phyloP scores from a whole-genome alignment of 2,888 invertebrate species.

The Drepanosiphum platanoidis region DNA sequence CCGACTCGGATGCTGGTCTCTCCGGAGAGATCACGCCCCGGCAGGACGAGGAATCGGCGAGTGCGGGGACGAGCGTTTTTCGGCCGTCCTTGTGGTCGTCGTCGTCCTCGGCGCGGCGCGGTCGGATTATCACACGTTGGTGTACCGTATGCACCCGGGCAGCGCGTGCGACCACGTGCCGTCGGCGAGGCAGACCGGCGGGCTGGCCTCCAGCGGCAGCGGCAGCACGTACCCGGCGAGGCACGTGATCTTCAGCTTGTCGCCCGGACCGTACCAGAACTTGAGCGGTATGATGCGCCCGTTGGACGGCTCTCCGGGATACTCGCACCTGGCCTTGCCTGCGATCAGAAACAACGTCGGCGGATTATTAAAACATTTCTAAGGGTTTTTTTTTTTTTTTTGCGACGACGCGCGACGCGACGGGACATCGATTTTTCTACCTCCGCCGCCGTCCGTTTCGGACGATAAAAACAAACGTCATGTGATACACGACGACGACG shows the following conservation, averaged over 20 bases:
- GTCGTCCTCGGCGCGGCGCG: not conserved
- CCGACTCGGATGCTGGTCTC: too few species aligned
- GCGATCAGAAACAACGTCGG: constrained; percentile 49
- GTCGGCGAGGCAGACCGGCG: constrained; percentile 69
- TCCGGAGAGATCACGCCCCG: too few species aligned
- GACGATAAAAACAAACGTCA: too few species aligned
- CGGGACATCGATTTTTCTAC: too few species aligned
- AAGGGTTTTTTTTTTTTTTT: too few species aligned
- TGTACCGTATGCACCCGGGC: constrained; percentile 76
- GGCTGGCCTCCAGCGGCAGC: constrained; percentile 71
- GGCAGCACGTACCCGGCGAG: constrained; percentile 75
- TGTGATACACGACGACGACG: too few species aligned
- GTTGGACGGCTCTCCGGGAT: constrained; percentile 78
- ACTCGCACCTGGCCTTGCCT: constrained; percentile 80
- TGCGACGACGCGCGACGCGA: too few species aligned
- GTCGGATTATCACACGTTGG: constrained; percentile 69
- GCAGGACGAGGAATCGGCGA: not conserved
- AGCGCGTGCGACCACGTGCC: constrained; percentile 77
- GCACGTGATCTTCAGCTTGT: constrained; percentile 77
- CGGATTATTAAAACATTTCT: too few species aligned
- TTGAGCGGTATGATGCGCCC: constrained; percentile 77
- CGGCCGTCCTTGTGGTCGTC: too few species aligned
- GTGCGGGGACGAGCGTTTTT: too few species aligned
- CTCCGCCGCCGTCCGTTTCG: too few species aligned
- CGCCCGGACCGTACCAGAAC: constrained; percentile 79